Percentiles rank a stretch among this genome's conserved stretches.
phyloP scores from a whole-genome alignment of 2,888 invertebrate genomes.

The Lasius platythorax region DNA sequence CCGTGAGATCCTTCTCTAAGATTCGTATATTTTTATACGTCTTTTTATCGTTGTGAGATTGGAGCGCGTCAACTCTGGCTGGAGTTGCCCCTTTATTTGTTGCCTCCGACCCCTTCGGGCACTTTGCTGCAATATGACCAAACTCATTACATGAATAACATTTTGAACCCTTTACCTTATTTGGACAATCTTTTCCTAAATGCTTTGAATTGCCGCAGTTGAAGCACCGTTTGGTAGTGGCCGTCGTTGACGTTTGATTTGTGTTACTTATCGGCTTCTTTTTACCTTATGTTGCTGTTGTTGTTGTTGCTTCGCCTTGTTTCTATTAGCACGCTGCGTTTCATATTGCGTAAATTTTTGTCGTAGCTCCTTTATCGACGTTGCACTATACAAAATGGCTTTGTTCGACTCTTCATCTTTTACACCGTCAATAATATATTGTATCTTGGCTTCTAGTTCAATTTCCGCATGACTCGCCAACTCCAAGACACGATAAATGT shows the following conservation, averaged over 20 bases:
- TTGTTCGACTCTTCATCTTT: background rate
- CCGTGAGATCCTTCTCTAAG: background rate
- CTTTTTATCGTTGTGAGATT: background rate
- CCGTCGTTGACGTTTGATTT: too few relatives aligned
- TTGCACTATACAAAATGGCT: background rate
- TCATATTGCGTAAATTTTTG: background rate
- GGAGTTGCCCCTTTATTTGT: background rate
- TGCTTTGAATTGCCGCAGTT: background rate
- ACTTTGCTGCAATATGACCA: background rate
- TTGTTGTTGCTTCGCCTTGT: background rate
- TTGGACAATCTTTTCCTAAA: background rate
- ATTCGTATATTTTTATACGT: background rate
- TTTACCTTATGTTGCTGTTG: background rate
- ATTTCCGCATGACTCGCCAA: slow-evolving; percentile 43
- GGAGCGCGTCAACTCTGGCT: background rate
- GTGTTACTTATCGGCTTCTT: background rate
- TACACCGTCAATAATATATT: slow-evolving; percentile 1
- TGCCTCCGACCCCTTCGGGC: background rate
- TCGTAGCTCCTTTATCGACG: background rate
- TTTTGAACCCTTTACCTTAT: background rate
- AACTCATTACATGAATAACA: background rate
- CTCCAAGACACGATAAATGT: slow-evolving; percentile 49
- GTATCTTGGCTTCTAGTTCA: background rate
- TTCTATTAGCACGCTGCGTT: background rate
- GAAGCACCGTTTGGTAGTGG: background rate